Conservation (phyloP, 1,140 invertebrate species). For the Caerostris darwini region DNA sequence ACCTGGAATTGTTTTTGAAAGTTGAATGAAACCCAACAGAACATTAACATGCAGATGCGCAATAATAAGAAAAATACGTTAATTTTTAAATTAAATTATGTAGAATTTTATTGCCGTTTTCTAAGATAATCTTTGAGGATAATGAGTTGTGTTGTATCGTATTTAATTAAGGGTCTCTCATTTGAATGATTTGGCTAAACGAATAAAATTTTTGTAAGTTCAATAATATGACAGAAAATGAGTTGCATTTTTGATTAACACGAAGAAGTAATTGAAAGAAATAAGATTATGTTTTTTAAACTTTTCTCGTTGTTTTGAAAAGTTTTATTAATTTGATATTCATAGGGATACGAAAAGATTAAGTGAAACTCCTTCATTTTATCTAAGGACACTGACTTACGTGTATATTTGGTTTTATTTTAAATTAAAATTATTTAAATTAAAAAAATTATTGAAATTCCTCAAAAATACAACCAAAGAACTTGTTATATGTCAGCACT, state of each 20-base stretch:
- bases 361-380: too few species aligned
- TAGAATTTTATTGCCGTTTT: background rate
- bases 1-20: slow-evolving; percentile 26
- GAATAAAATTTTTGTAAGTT: background rate
- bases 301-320: too few species aligned
- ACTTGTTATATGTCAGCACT: too few species aligned
- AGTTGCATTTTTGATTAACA: background rate
- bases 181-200: background rate
- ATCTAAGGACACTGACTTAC: too few species aligned
- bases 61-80: slow-evolving; percentile 1
- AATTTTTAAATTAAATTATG: slow-evolving; percentile 33
- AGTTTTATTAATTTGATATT: too few species aligned
- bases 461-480: too few species aligned
- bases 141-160: background rate
- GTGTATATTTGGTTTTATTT: too few species aligned
- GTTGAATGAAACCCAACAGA: background rate
- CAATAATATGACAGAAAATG: background rate
- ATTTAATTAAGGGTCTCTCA: slow-evolving; percentile 7
- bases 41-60: background rate
- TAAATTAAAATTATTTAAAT: too few species aligned
- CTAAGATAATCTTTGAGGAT: background rate
- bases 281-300: background rate
- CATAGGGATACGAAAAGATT: too few species aligned
- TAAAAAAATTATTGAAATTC: too few species aligned
- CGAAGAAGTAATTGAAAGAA: background rate